Percentiles rank a stretch among this genome's conserved stretches.
phyloP scores from a whole-genome alignment of 2,888 invertebrate species.

The Hemithea aestivaria region DNA sequence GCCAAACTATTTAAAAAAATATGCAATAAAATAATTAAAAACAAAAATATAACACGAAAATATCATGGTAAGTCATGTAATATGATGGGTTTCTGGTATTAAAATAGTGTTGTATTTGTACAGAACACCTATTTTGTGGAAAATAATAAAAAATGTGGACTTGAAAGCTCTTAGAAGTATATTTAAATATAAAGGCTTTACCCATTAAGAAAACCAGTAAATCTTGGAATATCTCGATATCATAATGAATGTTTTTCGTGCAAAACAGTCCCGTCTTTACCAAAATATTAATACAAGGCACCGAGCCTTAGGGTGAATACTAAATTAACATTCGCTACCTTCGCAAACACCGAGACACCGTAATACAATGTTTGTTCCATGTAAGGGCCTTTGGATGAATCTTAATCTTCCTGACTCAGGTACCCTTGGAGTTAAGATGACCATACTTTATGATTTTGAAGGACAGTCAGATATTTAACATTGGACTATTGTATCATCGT shows the following conservation, averaged over 20 bases:
- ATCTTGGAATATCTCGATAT: slow-evolving; percentile 19
- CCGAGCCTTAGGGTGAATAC: slow-evolving; percentile 68
- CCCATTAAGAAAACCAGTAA: background rate
- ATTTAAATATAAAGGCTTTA: background rate
- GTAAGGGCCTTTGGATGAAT: slow-evolving; percentile 75
- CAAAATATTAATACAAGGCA: slow-evolving; percentile 72
- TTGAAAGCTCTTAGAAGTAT: too few relatives aligned
- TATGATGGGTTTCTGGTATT: too few relatives aligned
- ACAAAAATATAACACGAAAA: too few relatives aligned
- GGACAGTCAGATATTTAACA: too few relatives aligned
- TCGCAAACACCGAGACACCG: slow-evolving; percentile 75
- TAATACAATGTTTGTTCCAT: slow-evolving; percentile 74
- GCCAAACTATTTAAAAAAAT: too few relatives aligned
- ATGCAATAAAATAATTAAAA: too few relatives aligned
- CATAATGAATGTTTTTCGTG: slow-evolving; percentile 48
- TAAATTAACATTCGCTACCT: slow-evolving; percentile 77
- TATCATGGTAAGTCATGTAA: too few relatives aligned
- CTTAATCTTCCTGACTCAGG: slow-evolving; percentile 65
- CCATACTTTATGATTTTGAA: background rate
- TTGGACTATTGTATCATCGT: too few relatives aligned
- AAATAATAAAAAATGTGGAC: too few relatives aligned
- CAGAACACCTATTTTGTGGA: too few relatives aligned
- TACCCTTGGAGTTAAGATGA: slow-evolving; percentile 5
- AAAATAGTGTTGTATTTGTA: too few relatives aligned
- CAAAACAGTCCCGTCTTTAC: slow-evolving; percentile 32